A percentile compares a stretch with the other conserved stretches of the same genome.
Conservation (phyloP, 53 echinoderm and acorn worm species). For the Patiria pectinifera region DNA sequence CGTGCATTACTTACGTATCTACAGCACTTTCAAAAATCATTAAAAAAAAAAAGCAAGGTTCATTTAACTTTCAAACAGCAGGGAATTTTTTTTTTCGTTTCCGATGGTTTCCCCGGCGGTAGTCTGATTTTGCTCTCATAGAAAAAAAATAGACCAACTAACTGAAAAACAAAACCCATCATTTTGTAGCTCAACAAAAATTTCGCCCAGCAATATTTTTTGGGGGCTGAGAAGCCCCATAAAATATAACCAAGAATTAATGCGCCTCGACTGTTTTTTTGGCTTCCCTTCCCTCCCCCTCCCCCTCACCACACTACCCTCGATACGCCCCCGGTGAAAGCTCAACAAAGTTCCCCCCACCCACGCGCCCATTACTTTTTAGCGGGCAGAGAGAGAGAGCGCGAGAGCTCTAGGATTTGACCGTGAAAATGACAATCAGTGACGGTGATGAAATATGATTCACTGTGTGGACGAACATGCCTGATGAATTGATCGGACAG, state of each 20-base stretch:
- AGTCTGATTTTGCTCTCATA: no score
- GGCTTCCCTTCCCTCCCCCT: neutral
- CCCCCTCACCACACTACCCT: neutral
- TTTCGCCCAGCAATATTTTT: neutral
- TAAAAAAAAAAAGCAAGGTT: no score
- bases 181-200: no score
- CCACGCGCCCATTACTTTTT: neutral
- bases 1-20: no score
- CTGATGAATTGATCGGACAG: neutral
- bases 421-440: neutral
- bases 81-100: no score
- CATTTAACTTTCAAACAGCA: no score
- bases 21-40: no score
- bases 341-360: neutral
- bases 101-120: no score
- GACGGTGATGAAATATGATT: neutral
- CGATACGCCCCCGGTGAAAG: neutral
- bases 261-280: no score
- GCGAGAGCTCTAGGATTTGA: neutral
- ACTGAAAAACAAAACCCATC: no score
- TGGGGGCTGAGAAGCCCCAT: neutral
- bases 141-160: no score
- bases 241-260: no score
- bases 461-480: neutral
- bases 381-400: neutral